Percentiles rank a stretch among this genome's conserved stretches.
phyloP scores from a whole-genome alignment of 2,797 vertebrate genomes.

The Micrastur ruficollis region DNA sequence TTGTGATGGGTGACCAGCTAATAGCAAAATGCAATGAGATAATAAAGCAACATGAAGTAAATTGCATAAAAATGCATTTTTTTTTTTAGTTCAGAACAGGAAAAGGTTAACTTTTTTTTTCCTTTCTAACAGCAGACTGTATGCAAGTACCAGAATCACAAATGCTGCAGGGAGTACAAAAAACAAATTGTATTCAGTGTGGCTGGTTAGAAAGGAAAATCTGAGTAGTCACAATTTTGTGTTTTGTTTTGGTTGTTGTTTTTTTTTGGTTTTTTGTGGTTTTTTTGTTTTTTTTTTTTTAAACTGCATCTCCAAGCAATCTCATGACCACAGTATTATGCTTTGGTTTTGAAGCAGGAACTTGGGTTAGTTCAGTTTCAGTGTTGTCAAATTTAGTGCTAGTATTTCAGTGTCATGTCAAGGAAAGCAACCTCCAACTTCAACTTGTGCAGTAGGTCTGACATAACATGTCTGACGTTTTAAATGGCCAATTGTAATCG shows the following conservation, averaged over 20 bases:
- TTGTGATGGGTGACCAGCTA: not conserved
- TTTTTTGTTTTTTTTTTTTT: not conserved
- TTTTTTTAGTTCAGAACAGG: not conserved
- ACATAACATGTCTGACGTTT: not conserved
- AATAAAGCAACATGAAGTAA: not conserved
- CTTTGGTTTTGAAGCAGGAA: not conserved
- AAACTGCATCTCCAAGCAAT: not conserved
- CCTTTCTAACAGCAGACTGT: not conserved
- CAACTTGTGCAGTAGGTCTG: not conserved
- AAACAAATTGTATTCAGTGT: not conserved
- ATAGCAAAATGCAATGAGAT: not conserved
- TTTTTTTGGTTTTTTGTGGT: too few species aligned
- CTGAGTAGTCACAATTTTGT: not conserved
- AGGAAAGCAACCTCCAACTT: not conserved
- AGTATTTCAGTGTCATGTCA: not conserved
- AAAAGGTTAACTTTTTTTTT: not conserved
- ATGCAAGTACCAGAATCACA: not conserved
- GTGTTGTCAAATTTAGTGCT: not conserved
- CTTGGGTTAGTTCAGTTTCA: not conserved
- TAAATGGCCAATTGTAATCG: not conserved
- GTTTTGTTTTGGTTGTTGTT: too few species aligned
- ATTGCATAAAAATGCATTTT: not conserved
- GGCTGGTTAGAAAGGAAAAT: slow-evolving; percentile 10
- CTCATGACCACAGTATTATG: not conserved
- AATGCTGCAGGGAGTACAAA: not conserved